Evolutionary conservation across 2,113 vertebrate species (phyloP), one percentile per base, ranked within the genome.

Genomic region (Hyperopisus bebe): DNA sequence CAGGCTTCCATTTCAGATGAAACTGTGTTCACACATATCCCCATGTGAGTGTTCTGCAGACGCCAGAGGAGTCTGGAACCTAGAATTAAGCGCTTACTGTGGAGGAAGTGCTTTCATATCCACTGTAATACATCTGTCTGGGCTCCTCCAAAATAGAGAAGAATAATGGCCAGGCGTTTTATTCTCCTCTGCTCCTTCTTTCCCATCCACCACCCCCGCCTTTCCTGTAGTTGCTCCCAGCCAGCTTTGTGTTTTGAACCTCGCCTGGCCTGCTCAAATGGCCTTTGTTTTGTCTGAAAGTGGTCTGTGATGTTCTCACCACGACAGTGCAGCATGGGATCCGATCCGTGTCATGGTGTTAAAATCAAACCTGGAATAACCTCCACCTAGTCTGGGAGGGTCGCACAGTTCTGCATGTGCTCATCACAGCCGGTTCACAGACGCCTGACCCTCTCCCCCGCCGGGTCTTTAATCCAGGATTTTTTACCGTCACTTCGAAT

Each of bases 241-340:
- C 88, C 88, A 82, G n/a, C 88, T 80, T 55, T 46, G 87, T 88
- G 24, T 88, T 88, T 88, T 10, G 82, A 66, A 48, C 58, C 42
- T 70, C 46, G 27, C 47, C 74, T 89, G 66, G 70, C 66, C 88
- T 27, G 46, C n/a, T 66, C 21, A 27, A 47, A n/a, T 2, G n/a
- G 46, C 87, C 44, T 50, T 89, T 89, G 88, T 89, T 89, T 82
- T 89, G 88, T 89, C 88, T 89, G 70, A 80, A 87, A 89, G 70
- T 24, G 15, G 46, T 51, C 48, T 53, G 70, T 42, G 74, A 80
- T 82, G 70, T 53, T 82, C 11, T 51, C 47, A 50, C 21, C 8
- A 6, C 0, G 2, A 35, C n/a, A 19, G 27, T 9, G 42, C 19
- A 3, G 11, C 66, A 27, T 7, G 31, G 70, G 88, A 21, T 87